Conservation (phyloP, 2,888 invertebrate species). For the Nomada hirtipes region DNA sequence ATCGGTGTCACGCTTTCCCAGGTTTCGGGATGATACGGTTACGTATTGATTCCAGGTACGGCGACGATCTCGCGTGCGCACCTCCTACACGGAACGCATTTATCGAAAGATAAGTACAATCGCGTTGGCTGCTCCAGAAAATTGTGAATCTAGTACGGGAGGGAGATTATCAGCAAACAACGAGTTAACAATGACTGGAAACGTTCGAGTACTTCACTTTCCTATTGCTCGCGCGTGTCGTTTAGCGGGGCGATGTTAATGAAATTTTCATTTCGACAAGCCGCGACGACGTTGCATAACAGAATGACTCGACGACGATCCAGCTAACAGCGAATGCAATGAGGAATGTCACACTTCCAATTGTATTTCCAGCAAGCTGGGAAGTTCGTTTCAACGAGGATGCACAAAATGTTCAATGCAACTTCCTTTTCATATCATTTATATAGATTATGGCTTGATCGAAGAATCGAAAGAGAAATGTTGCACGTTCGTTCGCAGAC, state of each 20-base stretch:
- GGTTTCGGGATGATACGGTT: constrained; percentile 1
- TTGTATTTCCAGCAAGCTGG: background rate
- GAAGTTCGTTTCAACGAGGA: too few species aligned
- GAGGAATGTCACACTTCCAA: background rate
- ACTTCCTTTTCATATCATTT: background rate
- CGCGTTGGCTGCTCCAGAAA: background rate
- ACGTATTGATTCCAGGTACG: constrained; percentile 28
- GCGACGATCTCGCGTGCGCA: constrained; percentile 20
- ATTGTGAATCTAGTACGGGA: background rate
- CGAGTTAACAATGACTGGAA: background rate
- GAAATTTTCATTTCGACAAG: background rate
- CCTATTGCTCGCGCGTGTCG: background rate
- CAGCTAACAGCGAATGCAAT: background rate
- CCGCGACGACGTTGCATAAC: background rate
- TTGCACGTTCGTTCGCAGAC: background rate
- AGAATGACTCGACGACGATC: background rate
- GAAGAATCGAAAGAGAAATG: background rate
- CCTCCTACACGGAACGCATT: constrained; percentile 15
- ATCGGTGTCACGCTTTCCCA: constrained; percentile 43
- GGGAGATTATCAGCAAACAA: background rate
- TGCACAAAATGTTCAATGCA: background rate
- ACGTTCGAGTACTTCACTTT: background rate
- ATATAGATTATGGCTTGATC: background rate
- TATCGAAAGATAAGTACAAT: constrained; percentile 11
- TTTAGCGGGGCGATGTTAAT: constrained; percentile 15